These are phyloP conservation scores for Cynocephalus volans DNA, from an alignment of 2,113 vertebrate genomes.

Conservation along the genomic window DNA sequence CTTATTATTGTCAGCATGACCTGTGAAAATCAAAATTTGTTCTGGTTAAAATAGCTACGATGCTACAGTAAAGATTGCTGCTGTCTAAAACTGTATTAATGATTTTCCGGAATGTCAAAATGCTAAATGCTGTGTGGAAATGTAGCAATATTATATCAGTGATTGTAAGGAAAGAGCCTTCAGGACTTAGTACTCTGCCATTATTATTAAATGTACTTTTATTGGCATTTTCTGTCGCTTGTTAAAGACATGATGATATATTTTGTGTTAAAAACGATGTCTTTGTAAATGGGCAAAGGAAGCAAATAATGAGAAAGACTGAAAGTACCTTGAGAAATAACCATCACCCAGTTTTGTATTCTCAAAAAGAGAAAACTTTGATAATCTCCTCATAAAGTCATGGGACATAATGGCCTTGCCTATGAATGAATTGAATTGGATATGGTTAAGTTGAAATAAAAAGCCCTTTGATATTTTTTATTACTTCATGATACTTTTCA, in stretches of 20 bases:
- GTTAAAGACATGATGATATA: slow-evolving; percentile 7
- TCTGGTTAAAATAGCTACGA: neutral
- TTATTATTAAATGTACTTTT: neutral
- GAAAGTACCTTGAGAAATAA: slow-evolving; percentile 28
- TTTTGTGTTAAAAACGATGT: slow-evolving; percentile 35
- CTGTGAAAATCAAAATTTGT: neutral
- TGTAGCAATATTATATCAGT: neutral
- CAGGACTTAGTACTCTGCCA: neutral
- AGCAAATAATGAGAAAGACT: neutral
- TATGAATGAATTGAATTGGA: neutral
- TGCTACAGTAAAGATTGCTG: neutral
- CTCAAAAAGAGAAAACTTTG: slow-evolving; percentile 5
- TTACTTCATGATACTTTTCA: slow-evolving; percentile 53
- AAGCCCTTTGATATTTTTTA: neutral
- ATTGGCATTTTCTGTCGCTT: neutral
- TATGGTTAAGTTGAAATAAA: slow-evolving; percentile 26
- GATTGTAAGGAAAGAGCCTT: neutral
- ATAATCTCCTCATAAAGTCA: slow-evolving; percentile 26
- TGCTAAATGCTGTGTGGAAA: neutral
- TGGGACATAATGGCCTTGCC: neutral
- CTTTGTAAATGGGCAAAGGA: neutral
- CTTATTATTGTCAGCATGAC: neutral
- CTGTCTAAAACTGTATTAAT: neutral
- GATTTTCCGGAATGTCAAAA: slow-evolving; percentile 35
- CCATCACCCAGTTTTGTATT: neutral